Evolutionary conservation across 2,797 vertebrate genomes (phyloP).

Genomic region (Epinephelus coioides): DNA sequence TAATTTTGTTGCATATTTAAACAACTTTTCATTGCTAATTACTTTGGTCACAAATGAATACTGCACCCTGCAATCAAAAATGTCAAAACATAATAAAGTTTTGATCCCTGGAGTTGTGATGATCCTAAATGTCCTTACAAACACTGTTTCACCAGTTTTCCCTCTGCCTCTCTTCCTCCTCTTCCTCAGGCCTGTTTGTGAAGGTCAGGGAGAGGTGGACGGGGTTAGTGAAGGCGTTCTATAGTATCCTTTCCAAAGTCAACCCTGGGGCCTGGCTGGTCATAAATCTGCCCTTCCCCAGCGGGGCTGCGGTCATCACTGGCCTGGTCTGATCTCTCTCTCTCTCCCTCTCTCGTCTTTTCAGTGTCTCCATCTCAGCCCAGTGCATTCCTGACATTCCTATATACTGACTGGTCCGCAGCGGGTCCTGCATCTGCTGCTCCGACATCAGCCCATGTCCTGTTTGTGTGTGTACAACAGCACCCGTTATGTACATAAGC

Average conservation of each 20-base stretch:
- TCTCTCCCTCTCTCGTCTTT: conserved; percentile 22
- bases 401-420: conserved; percentile 68
- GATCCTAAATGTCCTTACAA: background rate
- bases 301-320: conserved; percentile 54
- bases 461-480: conserved; percentile 36
- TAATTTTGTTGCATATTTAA: background rate
- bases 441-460: conserved; percentile 40
- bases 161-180: background rate
- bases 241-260: conserved; percentile 55
- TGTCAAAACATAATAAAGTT: background rate
- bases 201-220: conserved; percentile 61
- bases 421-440: conserved; percentile 70
- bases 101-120: background rate
- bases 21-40: background rate
- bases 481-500: background rate
- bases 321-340: conserved; percentile 56
- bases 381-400: conserved; percentile 85
- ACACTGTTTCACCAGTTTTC: background rate
- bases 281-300: conserved; percentile 75
- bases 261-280: conserved; percentile 51
- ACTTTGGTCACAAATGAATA: background rate
- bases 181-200: conserved; percentile 14
- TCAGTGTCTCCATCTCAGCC: conserved; percentile 51
- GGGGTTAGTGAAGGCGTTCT: conserved; percentile 39
- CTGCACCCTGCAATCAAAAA: background rate